These are phyloP conservation scores for Forbesichthys papilliferus DNA, from an alignment of 2,113 vertebrate species.

Conservation along the genomic window DNA sequence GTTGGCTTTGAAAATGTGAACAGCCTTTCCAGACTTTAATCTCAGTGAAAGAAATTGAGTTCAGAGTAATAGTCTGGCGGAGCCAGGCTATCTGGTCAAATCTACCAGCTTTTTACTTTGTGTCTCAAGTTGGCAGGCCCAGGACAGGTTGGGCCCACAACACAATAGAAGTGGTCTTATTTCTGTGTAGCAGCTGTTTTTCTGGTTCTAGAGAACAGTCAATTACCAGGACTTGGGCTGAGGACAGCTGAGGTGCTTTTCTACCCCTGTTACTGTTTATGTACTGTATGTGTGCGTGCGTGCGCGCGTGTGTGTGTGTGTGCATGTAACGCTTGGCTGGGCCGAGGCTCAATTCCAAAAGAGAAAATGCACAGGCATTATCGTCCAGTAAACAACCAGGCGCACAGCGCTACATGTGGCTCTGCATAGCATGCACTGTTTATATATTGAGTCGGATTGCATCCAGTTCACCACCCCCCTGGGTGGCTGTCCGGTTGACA, in stretches of 20 bases:
- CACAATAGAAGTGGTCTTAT: conserved; percentile 36
- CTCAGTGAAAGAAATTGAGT: no score
- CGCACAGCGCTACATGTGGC: conserved; percentile 32
- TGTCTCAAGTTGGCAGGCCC: conserved; percentile 41
- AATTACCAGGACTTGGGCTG: conserved; percentile 53
- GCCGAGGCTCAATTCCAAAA: conserved; percentile 33
- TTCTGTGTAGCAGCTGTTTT: conserved; percentile 61
- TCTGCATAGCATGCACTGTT: conserved; percentile 30
- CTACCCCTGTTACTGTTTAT: conserved; percentile 19
- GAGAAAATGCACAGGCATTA: conserved; percentile 49
- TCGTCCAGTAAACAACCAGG: conserved; percentile 57
- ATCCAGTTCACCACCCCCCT: conserved; percentile 16
- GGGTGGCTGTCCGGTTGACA: conserved; percentile 22
- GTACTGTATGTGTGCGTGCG: neutral
- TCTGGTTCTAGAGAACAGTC: conserved; percentile 20
- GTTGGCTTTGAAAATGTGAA: no score
- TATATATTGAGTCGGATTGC: conserved; percentile 18
- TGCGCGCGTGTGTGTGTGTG: neutral
- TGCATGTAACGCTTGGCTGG: conserved; percentile 45
- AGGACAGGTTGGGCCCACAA: conserved; percentile 15
- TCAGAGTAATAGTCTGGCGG: no score
- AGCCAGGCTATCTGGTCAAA: no score
- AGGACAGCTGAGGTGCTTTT: conserved; percentile 53
- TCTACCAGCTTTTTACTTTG: conserved; percentile 3
- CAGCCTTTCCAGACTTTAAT: no score